phyloP scores from a whole-genome alignment of 2,888 invertebrate genomes.

The Dimorphilus gyrociliatus region DNA sequence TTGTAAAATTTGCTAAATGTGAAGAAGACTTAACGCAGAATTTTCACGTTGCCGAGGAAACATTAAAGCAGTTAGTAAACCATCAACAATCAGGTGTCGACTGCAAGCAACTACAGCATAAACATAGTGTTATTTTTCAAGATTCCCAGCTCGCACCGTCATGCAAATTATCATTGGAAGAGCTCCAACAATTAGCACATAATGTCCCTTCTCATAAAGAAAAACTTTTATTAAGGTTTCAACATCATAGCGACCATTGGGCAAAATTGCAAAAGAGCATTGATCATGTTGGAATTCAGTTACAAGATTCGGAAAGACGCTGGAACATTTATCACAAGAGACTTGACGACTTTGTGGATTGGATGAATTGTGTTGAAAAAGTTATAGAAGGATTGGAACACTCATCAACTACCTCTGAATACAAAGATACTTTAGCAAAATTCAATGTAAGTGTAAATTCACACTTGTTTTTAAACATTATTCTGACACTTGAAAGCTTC shows the following conservation, averaged over 20 bases:
- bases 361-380: slow-evolving; percentile 78
- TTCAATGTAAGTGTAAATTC: slow-evolving; percentile 45
- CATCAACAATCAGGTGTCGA: no score
- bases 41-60: no score
- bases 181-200: slow-evolving; percentile 56
- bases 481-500: no score
- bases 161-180: slow-evolving; percentile 52
- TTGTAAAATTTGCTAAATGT: no score
- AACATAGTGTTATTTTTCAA: no score
- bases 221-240: slow-evolving; percentile 49
- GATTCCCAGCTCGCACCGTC: slow-evolving; percentile 21
- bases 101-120: no score
- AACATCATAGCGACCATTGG: slow-evolving; percentile 59
- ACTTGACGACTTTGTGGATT: slow-evolving; percentile 61
- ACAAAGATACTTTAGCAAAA: slow-evolving; percentile 68
- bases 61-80: no score
- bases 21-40: no score
- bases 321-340: slow-evolving; percentile 70
- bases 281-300: slow-evolving; percentile 52
- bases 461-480: no score
- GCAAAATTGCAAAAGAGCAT: slow-evolving; percentile 52
- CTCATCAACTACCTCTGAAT: slow-evolving; percentile 68
- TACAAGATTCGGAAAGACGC: slow-evolving; percentile 72
- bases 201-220: no score
- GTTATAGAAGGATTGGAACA: slow-evolving; percentile 65